Conservation (phyloP, 2,888 invertebrate genomes). For the Morpho helenor region DNA sequence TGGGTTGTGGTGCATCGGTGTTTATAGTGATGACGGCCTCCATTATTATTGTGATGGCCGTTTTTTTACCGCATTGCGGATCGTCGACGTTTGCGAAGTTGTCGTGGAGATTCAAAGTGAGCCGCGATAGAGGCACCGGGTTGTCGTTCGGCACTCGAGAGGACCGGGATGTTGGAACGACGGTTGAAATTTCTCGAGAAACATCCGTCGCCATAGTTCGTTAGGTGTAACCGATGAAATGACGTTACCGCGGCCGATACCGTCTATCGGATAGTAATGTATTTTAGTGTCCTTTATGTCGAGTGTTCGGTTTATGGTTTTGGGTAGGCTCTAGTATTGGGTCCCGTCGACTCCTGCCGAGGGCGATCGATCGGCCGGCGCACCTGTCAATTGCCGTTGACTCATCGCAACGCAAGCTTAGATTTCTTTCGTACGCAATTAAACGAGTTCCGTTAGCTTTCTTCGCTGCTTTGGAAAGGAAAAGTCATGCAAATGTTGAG, state of each 20-base stretch:
- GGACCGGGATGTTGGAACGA: slow-evolving; percentile 31
- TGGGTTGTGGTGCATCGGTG: slow-evolving; percentile 68
- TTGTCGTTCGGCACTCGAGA: slow-evolving; percentile 31
- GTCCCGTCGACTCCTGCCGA: slow-evolving; percentile 50
- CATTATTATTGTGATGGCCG: slow-evolving; percentile 78
- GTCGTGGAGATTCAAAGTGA: slow-evolving; percentile 33
- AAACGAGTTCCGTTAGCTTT: slow-evolving; percentile 40
- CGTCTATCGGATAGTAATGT: neutral
- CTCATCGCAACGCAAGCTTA: slow-evolving; percentile 56
- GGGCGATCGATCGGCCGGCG: slow-evolving; percentile 74
- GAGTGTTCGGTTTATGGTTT: neutral
- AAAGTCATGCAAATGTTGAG: neutral
- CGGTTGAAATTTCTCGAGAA: slow-evolving; percentile 49
- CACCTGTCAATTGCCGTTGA: slow-evolving; percentile 73
- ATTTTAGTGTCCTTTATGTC: neutral
- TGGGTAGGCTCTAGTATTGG: slow-evolving; percentile 26
- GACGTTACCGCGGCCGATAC: slow-evolving; percentile 46
- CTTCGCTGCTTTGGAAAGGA: slow-evolving; percentile 22
- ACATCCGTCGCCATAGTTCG: slow-evolving; percentile 64
- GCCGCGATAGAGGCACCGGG: slow-evolving; percentile 26
- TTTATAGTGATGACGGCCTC: slow-evolving; percentile 78
- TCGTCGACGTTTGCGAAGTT: slow-evolving; percentile 44
- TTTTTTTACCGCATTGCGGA: slow-evolving; percentile 79
- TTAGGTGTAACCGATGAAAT: slow-evolving; percentile 64
- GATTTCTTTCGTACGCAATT: slow-evolving; percentile 62